Conservation (phyloP, 2,113 vertebrate species). For the mouse (Mus musculus) region GRCm39 chr4:44028001-44028500, state of each 20-base stretch:
- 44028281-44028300: not conserved
- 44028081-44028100: not conserved
- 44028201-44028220: not conserved
- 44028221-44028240: not conserved
- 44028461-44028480: no score
- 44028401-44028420: not conserved
- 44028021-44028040: rapidly evolving
- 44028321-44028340: not conserved
- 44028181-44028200: not conserved
- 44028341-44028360: not conserved
- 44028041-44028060: not conserved
- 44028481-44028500: not conserved
- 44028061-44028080: not conserved
- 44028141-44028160: not conserved
- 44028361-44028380: not conserved
- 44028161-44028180: not conserved
- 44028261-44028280: slow-evolving; percentile 3
- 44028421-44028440: not conserved
- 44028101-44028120: not conserved
- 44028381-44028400: not conserved
- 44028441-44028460: not conserved
- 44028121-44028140: not conserved
- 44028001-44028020: not conserved
- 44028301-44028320: not conserved
- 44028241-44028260: not conserved